These are phyloP conservation scores for Perognathus longimembris DNA, from an alignment of 2,113 vertebrate genomes.

Conservation along the genomic window DNA sequence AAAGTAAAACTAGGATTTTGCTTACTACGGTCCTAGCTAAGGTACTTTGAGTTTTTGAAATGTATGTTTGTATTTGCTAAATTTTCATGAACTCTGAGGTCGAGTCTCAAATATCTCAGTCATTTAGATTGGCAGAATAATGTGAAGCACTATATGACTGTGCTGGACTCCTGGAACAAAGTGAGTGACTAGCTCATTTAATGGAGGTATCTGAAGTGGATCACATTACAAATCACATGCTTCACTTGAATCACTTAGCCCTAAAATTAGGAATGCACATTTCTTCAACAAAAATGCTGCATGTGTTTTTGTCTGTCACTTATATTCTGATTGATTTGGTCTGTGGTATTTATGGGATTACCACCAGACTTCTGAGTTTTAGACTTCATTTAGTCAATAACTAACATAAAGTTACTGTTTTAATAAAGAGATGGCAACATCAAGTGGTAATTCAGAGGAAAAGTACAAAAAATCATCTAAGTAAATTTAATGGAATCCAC, in stretches of 20 bases:
- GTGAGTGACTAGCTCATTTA: constrained; percentile 12
- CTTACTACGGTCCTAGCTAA: constrained; percentile 46
- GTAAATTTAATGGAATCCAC: neutral
- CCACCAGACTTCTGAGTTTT: neutral
- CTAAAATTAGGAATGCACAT: neutral
- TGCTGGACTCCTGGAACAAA: neutral
- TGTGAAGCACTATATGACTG: neutral
- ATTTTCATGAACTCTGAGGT: constrained; percentile 20
- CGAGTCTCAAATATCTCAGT: neutral
- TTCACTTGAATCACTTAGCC: neutral
- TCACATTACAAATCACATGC: neutral
- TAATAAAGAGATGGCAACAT: neutral
- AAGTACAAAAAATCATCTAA: constrained; percentile 11
- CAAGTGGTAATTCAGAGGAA: neutral
- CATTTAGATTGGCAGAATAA: neutral
- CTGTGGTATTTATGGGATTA: neutral
- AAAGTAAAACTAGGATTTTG: constrained; percentile 35
- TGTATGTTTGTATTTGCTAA: neutral
- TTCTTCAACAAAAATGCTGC: neutral
- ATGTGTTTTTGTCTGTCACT: neutral
- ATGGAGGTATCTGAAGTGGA: neutral
- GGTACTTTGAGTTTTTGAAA: constrained; percentile 30
- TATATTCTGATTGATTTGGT: constrained; percentile 39
- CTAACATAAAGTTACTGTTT: constrained; percentile 14
- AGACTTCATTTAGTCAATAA: neutral